A percentile compares a stretch with the other conserved stretches of the same genome.
These are phyloP conservation scores for Lamellibrachia columna DNA, from an alignment of 2,888 invertebrate genomes.

Conservation along the genomic window DNA sequence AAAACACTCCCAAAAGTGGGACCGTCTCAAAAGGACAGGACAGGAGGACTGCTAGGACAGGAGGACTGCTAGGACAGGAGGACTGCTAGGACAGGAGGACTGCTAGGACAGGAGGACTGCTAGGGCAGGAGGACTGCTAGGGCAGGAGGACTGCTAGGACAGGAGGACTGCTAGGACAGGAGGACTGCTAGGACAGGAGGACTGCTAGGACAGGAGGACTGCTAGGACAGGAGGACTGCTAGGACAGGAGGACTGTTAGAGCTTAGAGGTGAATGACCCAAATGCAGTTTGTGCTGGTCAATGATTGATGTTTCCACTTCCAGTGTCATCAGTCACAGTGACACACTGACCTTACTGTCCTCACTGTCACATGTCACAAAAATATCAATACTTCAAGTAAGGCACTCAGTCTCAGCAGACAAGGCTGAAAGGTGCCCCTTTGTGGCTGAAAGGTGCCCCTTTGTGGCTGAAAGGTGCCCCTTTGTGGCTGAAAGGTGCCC, in stretches of 20 bases:
- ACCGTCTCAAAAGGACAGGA: too few relatives aligned
- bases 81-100: not conserved
- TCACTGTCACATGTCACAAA: not conserved
- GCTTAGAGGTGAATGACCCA: not conserved
- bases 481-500: not conserved
- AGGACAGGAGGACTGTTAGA: not conserved
- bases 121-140: too few relatives aligned
- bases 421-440: not conserved
- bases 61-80: too few relatives aligned
- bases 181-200: too few relatives aligned
- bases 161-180: too few relatives aligned
- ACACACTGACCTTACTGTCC: not conserved
- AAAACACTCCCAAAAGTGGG: too few relatives aligned
- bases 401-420: not conserved
- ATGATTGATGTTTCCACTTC: not conserved
- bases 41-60: too few relatives aligned
- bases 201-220: too few relatives aligned
- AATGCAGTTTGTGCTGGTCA: not conserved
- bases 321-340: not conserved
- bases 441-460: not conserved
- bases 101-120: too few relatives aligned
- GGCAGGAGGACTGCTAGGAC: too few relatives aligned
- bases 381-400: not conserved
- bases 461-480: not conserved
- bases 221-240: too few relatives aligned